Evolutionary conservation across 2,113 vertebrate genomes (phyloP), one percentile per base, ranked within the genome.

Genomic region (Holacanthus passer): DNA sequence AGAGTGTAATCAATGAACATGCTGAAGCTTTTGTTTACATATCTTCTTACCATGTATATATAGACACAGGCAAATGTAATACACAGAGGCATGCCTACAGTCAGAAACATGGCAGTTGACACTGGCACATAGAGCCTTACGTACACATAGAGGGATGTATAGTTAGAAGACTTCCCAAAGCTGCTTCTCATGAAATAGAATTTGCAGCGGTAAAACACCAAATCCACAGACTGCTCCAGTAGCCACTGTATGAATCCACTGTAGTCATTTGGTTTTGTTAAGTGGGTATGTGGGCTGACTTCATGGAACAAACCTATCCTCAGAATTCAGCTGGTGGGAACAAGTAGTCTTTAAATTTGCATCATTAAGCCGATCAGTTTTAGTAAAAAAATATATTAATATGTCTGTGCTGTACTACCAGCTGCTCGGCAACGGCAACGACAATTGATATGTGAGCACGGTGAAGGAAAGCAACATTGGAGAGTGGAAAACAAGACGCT

Each of bases 221-320:
- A 47, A 68, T 86, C 35, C 52, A 55, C 58, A 63, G 12, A 47
- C 43, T 75, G 47, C 80, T 62, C 24, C 31, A 50, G 37, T 55
- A 63, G 48, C 64, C 22, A 53, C 32, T 27, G 56, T 5, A 22
- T 59, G 41, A 77, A 68, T 43, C 60, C 31, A 14, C 52, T 73
- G 59, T 53, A 65, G 74, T 79, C 41, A 45, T 59, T 77, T 13
- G 27, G 37, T 72, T 79, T 59, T 87, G 79, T 85, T 35, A 66
- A 84, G 63, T 41, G 59, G 67, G 39, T 55, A 59, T 79, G 47
- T 87, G 73, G 73, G 85, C 66, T 63, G 74, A 69, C 45, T 73
- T 66, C 45, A 41, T 35, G 45, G 37, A 88, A 74, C 71, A 86
- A 75, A 86, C 41, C 83, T 80, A 72, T 80, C 56, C 60, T 79